Base-by-base conservation (phyloP, 2,888 invertebrate species). In the Hylaea fasciaria region DNA sequence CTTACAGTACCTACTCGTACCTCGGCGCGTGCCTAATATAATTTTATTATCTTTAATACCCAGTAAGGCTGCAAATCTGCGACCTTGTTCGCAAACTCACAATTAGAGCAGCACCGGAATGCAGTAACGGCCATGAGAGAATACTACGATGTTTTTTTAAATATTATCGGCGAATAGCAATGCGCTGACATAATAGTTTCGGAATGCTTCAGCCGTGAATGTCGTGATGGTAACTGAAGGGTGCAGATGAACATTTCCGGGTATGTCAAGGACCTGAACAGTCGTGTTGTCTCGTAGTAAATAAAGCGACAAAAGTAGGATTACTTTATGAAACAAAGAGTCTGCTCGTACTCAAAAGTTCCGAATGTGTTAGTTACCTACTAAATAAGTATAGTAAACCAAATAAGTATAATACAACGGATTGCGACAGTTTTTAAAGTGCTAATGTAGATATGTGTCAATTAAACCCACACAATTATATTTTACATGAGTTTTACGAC, bases 71-170 rank as follows among this genome's bases (percentile, higher is more conserved):
- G 60, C 62, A 53, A 60, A 41, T 59, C n/a, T 0, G 39, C 77
- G 82, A 73, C 87, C 86, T 86, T 84, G 86, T 72, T 70, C 65
- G 69, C 73, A 69, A 76, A 78, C 44, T 52, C 28, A 40, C 56
- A 61, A 76, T 75, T 76, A 78, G 77, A 79, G 73, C 73, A 69
- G 54, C 57, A 67, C 57, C 76, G 83, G 85, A 85, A 87, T 86
- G 85, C 81, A 77, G 71, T 73, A 58, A 53, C 65, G 85, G 71
- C 84, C 87, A 76, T 86, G 84, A 82, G 77, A 80, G 46, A 70
- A 60, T 62, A 68, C 62, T 68, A 62, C 50, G 66, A 65, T 62
- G 50, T 54, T 72, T 71, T 74, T 71, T 50, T 55, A 60, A 54
- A 13, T 22, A 48, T 29, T 29, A 53, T 45, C 14, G 39, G 52